Base-by-base conservation (phyloP, 2,113 vertebrate genomes). In the Rhea americana region DNA sequence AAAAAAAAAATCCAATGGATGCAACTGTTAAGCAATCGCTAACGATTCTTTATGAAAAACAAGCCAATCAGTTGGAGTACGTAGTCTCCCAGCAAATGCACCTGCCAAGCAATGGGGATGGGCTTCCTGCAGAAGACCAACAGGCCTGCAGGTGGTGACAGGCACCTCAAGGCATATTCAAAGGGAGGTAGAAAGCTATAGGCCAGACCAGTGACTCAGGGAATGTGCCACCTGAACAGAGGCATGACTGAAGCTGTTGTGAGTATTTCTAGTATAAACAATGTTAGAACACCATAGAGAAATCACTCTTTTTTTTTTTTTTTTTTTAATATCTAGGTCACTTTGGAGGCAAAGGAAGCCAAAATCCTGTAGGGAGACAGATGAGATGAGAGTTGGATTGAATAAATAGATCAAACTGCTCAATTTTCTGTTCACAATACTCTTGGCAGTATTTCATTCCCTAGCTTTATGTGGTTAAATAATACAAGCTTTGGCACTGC, bases 211-310 rank as follows among this genome's bases (percentile, higher is more conserved):
- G 22, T 3, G 4, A 30, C 70, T 74, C 30, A 21, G 65, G 25
- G 41, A 74, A 74, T 1, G 2, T 1, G 4, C 0, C 0, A 22
- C 25, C 32, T 39, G 19, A 53, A 32, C 4, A 19, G 0, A 2
- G 25, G 24, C 39, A 6, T 14, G 35, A 41, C 22, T 39, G 62
- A 41, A 39, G 37, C 62, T 14, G 28, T 21, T 0, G 0, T 35
- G 32, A 12, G 14, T 37, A 73, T 79, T 85, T 85, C 59, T 85
- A 30, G 14, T 67, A 14, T 61, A 37, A 67, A 43, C 5, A 28
- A 19, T 50, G 25, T 47, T 83, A 71, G 84, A 82, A 56, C 25
- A 41, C 24, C 28, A 35, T 39, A 11, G 22, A 74, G 22, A 58
- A 70, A 71, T 72, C 4, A 11, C 4, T 32, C 19, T 21, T n/a